Percentiles rank a stretch among this genome's conserved stretches.
Evolutionary conservation across 2,888 invertebrate species (phyloP).

Genomic region (Xestia c-nigrum): DNA sequence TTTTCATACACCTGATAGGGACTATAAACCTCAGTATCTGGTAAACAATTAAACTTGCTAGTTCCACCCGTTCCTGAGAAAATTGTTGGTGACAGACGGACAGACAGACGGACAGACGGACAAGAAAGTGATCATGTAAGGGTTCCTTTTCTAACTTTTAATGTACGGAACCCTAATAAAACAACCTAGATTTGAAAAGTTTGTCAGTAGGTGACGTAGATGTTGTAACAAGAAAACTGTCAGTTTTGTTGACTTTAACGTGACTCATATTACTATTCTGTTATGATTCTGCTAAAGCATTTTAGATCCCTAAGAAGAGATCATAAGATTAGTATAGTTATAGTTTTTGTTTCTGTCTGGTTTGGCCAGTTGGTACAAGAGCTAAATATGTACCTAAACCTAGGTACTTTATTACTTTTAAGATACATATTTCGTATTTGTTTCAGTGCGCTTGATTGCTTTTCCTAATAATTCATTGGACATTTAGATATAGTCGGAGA

Average conservation of each 20-base stretch:
- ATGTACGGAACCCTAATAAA: too few species aligned
- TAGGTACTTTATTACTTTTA: not conserved
- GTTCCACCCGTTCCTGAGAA: too few species aligned
- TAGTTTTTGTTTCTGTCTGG: not conserved
- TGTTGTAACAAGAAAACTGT: not conserved
- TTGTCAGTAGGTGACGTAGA: not conserved
- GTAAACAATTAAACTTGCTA: too few species aligned
- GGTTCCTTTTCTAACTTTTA: too few species aligned
- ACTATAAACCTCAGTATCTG: too few species aligned
- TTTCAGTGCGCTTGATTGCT: slow-evolving; percentile 25
- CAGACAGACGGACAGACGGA: too few species aligned
- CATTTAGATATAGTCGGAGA: slow-evolving; percentile 9
- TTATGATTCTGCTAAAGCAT: too few species aligned
- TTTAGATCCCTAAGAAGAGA: not conserved
- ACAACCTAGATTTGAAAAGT: not conserved
- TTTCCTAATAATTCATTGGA: slow-evolving; percentile 14
- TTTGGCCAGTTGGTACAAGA: not conserved
- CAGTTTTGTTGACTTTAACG: too few species aligned
- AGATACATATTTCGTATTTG: not conserved
- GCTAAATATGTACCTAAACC: not conserved
- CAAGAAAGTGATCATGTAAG: too few species aligned
- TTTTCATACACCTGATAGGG: too few species aligned
- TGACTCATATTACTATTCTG: too few species aligned
- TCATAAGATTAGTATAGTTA: not conserved
- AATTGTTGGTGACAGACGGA: too few species aligned